Evolutionary conservation across 92 coral and sea anemone species (phyloP).

Genomic region (Parazoanthus darwini): DNA sequence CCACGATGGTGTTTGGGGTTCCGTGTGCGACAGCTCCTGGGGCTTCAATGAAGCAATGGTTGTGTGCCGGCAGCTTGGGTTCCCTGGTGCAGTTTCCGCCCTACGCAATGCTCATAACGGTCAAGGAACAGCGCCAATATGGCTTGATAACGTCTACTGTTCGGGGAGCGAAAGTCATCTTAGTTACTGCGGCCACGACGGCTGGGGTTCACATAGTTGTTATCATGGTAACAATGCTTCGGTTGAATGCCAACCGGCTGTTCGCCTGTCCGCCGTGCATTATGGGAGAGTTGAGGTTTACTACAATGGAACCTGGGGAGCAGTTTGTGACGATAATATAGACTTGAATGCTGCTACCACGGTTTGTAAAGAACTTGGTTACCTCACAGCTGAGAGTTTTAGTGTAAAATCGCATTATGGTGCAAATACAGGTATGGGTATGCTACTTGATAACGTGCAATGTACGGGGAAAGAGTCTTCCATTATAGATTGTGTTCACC

Average conservation of each 20-base stretch:
- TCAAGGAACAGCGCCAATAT: not conserved
- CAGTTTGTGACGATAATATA: not conserved
- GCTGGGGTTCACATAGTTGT: conserved; percentile 14
- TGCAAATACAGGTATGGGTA: not conserved
- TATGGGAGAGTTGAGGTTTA: conserved; percentile 15
- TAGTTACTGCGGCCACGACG: not conserved
- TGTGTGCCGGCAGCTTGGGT: conserved; percentile 34
- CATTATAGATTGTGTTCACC: not conserved
- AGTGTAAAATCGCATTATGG: not conserved
- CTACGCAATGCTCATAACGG: not conserved
- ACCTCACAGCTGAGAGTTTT: not conserved
- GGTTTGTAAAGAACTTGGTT: conserved; percentile 25
- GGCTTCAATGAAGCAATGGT: conserved; percentile 6
- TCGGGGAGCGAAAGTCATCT: not conserved
- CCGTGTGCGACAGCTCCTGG: conserved; percentile 12
- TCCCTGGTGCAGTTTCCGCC: conserved; percentile 30
- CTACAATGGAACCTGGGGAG: conserved; percentile 18
- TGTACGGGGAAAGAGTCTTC: conserved; percentile 11
- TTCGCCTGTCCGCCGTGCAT: conserved; percentile 1
- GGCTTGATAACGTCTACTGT: conserved; percentile 18
- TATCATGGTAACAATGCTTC: conserved; percentile 5
- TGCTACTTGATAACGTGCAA: not conserved
- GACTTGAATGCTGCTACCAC: not conserved
- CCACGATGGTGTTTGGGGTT: conserved; percentile 10
- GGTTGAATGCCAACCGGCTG: conserved; percentile 12